Conservation (phyloP, 2,113 vertebrate genomes). For the Rhinichthys klamathensis region DNA sequence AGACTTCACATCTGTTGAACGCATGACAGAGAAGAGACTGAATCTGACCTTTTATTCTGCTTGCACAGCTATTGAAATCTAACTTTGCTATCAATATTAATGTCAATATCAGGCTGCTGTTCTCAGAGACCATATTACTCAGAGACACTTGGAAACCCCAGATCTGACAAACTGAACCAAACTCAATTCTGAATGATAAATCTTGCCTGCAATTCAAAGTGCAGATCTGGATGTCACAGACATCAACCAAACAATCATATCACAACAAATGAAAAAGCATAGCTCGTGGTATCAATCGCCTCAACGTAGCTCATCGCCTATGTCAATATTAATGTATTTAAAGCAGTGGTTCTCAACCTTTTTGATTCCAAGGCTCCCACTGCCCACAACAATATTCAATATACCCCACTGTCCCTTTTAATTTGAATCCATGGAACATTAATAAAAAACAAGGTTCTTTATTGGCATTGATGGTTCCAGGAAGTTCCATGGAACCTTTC, state of each 20-base stretch:
- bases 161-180: background rate
- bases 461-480: no score
- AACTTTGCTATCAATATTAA: background rate
- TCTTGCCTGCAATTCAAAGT: background rate
- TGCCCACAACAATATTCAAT: no score
- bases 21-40: constrained; percentile 27
- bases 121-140: constrained; percentile 3
- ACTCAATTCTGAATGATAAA: background rate
- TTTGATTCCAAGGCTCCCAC: no score
- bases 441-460: no score
- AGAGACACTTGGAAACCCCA: background rate
- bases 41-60: constrained; percentile 2
- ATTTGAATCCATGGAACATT: no score
- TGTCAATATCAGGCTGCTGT: background rate
- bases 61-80: background rate
- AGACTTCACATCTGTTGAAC: constrained; percentile 32
- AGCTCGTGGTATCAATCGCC: no score
- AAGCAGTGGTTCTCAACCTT: no score
- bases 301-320: no score
- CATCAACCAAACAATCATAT: background rate
- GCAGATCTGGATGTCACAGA: background rate
- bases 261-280: background rate
- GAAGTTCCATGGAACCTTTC: no score
- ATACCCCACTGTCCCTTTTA: no score
- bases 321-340: no score